Evolutionary conservation across 2,797 vertebrate genomes (phyloP), one percentile per base, ranked within the genome.

Genomic region (Meriones psammophilus): DNA sequence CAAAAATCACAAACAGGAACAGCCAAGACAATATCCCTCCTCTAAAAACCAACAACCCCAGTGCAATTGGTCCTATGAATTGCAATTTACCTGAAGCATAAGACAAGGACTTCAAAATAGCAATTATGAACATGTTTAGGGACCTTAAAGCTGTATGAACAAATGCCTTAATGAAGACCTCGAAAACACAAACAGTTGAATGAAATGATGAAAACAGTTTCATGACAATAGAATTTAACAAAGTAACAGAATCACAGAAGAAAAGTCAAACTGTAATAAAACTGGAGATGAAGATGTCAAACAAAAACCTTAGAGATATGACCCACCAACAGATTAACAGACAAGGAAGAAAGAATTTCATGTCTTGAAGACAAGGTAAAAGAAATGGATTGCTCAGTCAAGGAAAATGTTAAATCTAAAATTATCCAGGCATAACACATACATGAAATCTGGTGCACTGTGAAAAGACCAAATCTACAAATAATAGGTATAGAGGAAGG

Each of bases 361-460:
- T 18, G 39, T 66, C 39, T 46, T 10, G 9, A 66, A 84, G 39
- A 66, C 60, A 85, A 94, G 54, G 18, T 12, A 24, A 73, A 94
- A 74, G 71, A 83, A 68, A 42, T 1, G 3, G 83, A 20, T 73
- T 30, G 62, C 50, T 94, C 24, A 20, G 9, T 84, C 36, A 84
- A 84, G 46, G 60, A 46, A 84, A 84, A 84, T 84, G 39, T 84
- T 46, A 84, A 84, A 66, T 84, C 81, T 84, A 84, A 22, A 46
- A 84, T 64, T 83, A 84, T 30, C 15, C 17, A 66, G 81, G 39
- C 81, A 66, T 84, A 66, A 66, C 42, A 84, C 39, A 66, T 6
- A 20, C 15, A 28, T 66, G 60, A 33, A 84, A 84, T 64, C 80
- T 64, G 9, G 39, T 60, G 3, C 60, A 84, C 80, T 42, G 42